A percentile compares a stretch with the other conserved stretches of the same genome.
Conservation (phyloP, 2,888 invertebrate species). For the Trichogramma dendrolimi region DNA sequence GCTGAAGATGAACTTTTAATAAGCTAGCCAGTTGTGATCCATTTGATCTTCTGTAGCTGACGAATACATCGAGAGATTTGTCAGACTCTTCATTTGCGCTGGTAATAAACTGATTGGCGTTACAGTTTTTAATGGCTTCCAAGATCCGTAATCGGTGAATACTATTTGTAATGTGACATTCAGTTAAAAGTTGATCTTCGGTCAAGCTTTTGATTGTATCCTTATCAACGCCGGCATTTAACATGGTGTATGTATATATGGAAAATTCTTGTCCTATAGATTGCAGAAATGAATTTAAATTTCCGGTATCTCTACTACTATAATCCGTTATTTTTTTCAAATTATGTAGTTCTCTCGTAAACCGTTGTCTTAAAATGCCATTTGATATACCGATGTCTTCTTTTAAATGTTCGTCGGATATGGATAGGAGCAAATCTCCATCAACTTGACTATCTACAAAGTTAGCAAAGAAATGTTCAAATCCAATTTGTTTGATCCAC, state of each 20-base stretch:
- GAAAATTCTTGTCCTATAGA: slow-evolving; percentile 84
- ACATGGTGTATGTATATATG: slow-evolving; percentile 94
- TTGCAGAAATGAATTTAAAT: slow-evolving; percentile 80
- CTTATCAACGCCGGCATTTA: slow-evolving; percentile 92
- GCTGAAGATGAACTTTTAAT: slow-evolving; percentile 92
- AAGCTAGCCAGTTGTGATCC: slow-evolving; percentile 94
- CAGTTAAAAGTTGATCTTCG: slow-evolving; percentile 85
- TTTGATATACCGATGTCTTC: slow-evolving; percentile 91
- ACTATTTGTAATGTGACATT: slow-evolving; percentile 89
- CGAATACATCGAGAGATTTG: slow-evolving; percentile 93
- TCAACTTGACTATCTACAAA: slow-evolving; percentile 92
- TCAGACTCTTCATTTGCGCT: slow-evolving; percentile 67
- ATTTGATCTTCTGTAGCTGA: slow-evolving; percentile 94
- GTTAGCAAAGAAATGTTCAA: slow-evolving; percentile 74
- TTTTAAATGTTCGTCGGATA: slow-evolving; percentile 86
- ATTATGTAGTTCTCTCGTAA: slow-evolving; percentile 86
- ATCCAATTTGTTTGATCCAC: slow-evolving; percentile 98
- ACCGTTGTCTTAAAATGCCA: slow-evolving; percentile 88
- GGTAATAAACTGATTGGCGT: slow-evolving; percentile 44
- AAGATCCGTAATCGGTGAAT: slow-evolving; percentile 90
- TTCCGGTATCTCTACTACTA: slow-evolving; percentile 88
- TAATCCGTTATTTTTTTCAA: slow-evolving; percentile 96
- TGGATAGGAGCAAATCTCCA: slow-evolving; percentile 88
- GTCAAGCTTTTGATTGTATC: slow-evolving; percentile 79
- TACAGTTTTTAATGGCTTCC: slow-evolving; percentile 70